Percentiles rank a stretch among this genome's conserved stretches.
These are phyloP conservation scores for Poeciliopsis occidentalis DNA, from an alignment of 2,113 vertebrate species.

Conservation along the genomic window DNA sequence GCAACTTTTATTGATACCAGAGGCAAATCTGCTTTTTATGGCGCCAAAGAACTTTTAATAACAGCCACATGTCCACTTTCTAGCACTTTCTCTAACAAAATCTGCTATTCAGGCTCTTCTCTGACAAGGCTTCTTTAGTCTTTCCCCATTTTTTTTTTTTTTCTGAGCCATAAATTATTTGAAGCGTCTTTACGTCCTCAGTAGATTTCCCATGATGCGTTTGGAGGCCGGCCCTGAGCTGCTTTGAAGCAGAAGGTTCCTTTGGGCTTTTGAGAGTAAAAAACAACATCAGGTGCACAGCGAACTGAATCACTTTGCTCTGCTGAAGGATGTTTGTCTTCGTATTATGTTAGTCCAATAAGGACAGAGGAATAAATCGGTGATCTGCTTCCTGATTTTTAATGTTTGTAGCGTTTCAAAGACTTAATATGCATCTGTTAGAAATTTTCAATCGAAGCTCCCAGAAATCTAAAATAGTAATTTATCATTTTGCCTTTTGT, in stretches of 20 bases:
- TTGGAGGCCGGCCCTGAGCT: constrained; percentile 24
- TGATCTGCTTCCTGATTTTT: not conserved
- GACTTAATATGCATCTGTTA: not conserved
- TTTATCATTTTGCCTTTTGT: no score
- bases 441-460: not conserved
- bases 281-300: constrained; percentile 49
- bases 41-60: constrained; percentile 4
- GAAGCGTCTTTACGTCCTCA: not conserved
- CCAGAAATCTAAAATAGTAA: no score
- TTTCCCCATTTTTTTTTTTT: constrained; percentile 7
- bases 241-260: constrained; percentile 54
- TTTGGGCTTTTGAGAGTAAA: constrained; percentile 30
- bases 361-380: not conserved
- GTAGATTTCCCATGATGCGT: constrained; percentile 47
- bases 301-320: constrained; percentile 11
- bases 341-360: not conserved
- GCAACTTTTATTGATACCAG: constrained; percentile 4
- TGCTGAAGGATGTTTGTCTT: not conserved
- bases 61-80: not conserved
- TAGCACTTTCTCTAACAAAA: not conserved
- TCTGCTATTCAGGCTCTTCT: constrained; percentile 2
- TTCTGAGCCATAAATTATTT: constrained; percentile 22
- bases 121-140: not conserved
- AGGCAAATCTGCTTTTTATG: not conserved
- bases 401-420: not conserved